Percentiles rank a stretch among this genome's conserved stretches.
phyloP scores from a whole-genome alignment of 2,797 vertebrate species.

The Macrochelys suwanniensis region DNA sequence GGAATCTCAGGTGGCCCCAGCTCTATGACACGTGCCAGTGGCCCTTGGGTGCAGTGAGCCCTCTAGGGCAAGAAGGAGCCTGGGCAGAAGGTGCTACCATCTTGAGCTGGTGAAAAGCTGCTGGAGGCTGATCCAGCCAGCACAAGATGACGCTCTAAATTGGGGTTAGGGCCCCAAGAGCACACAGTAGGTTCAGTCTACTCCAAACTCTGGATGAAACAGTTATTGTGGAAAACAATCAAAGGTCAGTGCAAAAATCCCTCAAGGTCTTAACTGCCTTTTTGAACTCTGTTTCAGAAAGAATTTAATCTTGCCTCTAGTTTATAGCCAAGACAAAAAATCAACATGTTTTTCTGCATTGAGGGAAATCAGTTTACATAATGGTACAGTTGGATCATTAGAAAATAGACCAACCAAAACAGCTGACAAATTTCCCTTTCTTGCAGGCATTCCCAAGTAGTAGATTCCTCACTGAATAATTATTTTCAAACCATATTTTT shows the following conservation, averaged over 20 bases:
- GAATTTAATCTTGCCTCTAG: background rate
- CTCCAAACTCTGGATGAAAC: rapidly evolving
- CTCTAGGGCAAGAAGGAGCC: background rate
- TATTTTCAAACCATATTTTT: background rate
- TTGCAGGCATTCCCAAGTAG: background rate
- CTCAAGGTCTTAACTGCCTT: background rate
- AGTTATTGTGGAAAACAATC: background rate
- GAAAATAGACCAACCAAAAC: background rate
- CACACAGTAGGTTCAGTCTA: background rate
- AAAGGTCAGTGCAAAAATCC: background rate
- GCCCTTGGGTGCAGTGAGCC: background rate
- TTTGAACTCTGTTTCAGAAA: background rate
- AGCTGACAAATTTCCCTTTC: background rate
- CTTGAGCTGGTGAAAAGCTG: background rate
- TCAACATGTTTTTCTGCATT: background rate
- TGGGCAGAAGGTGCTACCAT: background rate
- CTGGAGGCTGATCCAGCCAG: background rate
- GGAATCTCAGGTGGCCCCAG: background rate
- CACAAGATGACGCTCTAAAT: no score
- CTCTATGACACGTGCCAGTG: background rate
- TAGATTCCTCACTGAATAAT: background rate
- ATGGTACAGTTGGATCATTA: background rate
- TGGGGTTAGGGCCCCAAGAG: no score
- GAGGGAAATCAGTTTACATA: background rate
- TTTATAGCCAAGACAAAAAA: background rate